Evolutionary conservation across 2,888 invertebrate genomes (phyloP).

Genomic region (Hylaea fasciaria): DNA sequence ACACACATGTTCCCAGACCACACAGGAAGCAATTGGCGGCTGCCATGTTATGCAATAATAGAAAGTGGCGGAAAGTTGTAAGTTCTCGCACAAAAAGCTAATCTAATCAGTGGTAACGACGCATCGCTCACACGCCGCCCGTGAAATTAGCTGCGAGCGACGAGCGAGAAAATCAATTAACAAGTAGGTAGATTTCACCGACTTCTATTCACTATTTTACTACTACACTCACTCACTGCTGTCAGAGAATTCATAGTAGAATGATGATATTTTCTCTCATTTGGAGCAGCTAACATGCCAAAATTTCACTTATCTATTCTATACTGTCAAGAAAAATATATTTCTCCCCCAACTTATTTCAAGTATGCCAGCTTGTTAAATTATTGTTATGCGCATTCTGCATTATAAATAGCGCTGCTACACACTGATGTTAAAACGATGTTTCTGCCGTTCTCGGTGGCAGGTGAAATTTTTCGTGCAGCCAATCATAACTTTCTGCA

Average conservation of each 20-base stretch:
- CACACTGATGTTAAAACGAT: background rate
- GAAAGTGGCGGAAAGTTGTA: constrained; percentile 63
- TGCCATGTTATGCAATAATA: constrained; percentile 69
- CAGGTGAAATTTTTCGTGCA: constrained; percentile 7
- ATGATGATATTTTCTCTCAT: too few species aligned
- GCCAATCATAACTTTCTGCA: constrained; percentile 15
- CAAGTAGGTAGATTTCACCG: constrained; percentile 38
- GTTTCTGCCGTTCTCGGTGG: background rate
- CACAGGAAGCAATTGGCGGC: constrained; percentile 68
- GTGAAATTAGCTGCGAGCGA: constrained; percentile 73
- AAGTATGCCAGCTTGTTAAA: too few species aligned
- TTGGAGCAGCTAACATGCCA: too few species aligned
- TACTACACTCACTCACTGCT: too few species aligned
- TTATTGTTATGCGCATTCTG: too few species aligned
- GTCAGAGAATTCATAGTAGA: too few species aligned
- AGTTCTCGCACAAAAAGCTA: constrained; percentile 67
- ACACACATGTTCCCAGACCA: constrained; percentile 76
- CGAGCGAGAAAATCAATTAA: constrained; percentile 66
- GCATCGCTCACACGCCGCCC: constrained; percentile 68
- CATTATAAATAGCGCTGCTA: too few species aligned
- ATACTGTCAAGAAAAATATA: too few species aligned
- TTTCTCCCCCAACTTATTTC: too few species aligned
- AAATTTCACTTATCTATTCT: too few species aligned
- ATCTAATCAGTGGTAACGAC: constrained; percentile 70
- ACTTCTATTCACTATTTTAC: constrained; percentile 11